Conservation (phyloP, 2,797 vertebrate genomes). For the Valencia hispanica region DNA sequence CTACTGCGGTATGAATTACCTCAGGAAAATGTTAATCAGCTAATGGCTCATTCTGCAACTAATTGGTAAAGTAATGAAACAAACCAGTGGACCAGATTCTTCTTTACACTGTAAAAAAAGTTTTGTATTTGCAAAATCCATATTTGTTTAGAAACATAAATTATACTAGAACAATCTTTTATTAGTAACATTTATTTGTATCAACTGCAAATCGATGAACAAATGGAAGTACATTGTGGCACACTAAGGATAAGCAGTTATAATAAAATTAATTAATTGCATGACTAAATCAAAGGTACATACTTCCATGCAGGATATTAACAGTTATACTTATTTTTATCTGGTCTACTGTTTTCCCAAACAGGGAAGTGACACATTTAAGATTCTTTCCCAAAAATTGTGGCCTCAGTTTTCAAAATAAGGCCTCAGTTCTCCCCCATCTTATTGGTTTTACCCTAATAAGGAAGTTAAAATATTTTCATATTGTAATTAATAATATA, state of each 20-base stretch:
- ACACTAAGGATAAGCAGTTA: neutral
- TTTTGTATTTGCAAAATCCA: neutral
- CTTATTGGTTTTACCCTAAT: neutral
- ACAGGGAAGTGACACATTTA: neutral
- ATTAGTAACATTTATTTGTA: neutral
- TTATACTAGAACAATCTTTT: neutral
- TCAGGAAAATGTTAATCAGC: no score
- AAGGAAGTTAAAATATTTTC: neutral
- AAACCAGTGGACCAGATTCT: no score
- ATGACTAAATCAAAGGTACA: neutral
- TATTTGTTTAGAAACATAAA: neutral
- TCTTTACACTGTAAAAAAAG: neutral
- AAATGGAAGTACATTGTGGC: neutral
- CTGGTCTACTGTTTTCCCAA: neutral
- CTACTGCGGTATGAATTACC: no score
- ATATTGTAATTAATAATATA: neutral
- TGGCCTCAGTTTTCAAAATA: no score
- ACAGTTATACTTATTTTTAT: neutral
- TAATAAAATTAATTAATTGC: neutral
- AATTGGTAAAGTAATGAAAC: no score
- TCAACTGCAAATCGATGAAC: neutral
- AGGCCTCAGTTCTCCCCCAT: neutral
- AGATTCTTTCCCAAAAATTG: no score
- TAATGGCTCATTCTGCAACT: no score
- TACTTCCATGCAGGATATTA: neutral